Conservation (phyloP, 2,113 vertebrate genomes). For the Promerops cafer region DNA sequence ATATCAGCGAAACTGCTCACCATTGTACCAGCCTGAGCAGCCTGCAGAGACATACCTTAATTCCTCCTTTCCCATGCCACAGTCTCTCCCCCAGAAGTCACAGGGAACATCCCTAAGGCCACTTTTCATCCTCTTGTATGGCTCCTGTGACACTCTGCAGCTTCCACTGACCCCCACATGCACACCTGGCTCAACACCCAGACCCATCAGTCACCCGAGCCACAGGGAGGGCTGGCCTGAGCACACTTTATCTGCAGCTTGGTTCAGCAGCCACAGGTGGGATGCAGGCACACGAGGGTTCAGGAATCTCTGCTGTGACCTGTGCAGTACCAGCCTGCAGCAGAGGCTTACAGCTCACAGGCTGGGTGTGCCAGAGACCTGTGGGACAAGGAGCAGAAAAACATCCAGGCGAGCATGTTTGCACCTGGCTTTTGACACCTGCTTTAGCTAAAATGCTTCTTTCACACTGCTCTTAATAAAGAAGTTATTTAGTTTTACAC, state of each 20-base stretch:
- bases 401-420: background rate
- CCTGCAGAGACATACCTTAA: background rate
- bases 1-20: rapidly evolving
- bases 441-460: background rate
- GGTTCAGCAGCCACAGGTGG: background rate
- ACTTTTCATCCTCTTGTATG: rapidly evolving
- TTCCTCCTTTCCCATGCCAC: background rate
- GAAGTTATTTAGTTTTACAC: background rate
- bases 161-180: background rate
- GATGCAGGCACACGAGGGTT: background rate
- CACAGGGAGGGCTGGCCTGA: background rate
- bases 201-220: rapidly evolving
- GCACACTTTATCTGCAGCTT: background rate
- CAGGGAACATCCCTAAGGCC: background rate
- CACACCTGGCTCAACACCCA: background rate
- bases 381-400: background rate
- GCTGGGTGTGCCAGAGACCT: background rate
- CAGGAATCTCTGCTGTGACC: background rate
- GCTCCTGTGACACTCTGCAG: background rate
- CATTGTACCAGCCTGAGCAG: background rate
- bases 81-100: background rate
- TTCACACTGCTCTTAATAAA: background rate
- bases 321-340: background rate
- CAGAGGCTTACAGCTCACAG: background rate
- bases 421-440: background rate